A percentile compares a stretch with the other conserved stretches of the same genome.
These are phyloP conservation scores for Pachycephala philippinensis DNA, from an alignment of 2,113 vertebrate species.

Conservation along the genomic window DNA sequence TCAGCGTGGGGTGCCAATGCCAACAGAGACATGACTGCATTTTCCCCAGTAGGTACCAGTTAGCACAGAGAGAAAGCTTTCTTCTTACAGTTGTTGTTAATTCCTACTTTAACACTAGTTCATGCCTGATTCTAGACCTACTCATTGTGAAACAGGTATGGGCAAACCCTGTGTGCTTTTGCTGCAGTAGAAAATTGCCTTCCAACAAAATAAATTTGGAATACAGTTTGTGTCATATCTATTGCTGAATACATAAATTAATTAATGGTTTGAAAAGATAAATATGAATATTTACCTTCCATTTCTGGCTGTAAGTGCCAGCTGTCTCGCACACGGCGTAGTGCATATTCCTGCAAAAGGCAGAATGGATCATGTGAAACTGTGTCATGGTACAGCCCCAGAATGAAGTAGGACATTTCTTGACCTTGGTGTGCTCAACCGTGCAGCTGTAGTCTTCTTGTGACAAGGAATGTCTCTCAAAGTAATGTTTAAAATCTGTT, in stretches of 20 bases:
- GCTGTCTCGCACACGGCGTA: fast-evolving
- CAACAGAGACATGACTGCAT: not conserved
- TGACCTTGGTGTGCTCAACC: conserved; percentile 14
- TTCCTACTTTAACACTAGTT: not conserved
- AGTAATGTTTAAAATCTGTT: not conserved
- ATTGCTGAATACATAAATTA: not conserved
- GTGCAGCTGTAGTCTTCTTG: not conserved
- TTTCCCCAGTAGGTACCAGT: not conserved
- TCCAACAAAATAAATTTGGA: not conserved
- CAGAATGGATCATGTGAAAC: not conserved
- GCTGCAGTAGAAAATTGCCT: not conserved
- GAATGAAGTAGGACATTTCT: conserved; percentile 7
- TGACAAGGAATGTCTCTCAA: not conserved
- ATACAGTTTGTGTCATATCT: not conserved
- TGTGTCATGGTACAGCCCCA: not conserved
- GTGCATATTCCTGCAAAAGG: not conserved
- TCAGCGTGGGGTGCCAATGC: not conserved
- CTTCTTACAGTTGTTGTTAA: not conserved
- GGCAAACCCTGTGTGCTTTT: not conserved
- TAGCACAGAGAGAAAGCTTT: not conserved
- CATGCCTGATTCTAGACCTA: not conserved
- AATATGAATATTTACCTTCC: not conserved
- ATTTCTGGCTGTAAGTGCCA: not conserved
- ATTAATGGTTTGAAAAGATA: not conserved
- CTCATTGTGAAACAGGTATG: not conserved